phyloP scores from a whole-genome alignment of 2,888 invertebrate species.

The Entomobrya multifasciata region DNA sequence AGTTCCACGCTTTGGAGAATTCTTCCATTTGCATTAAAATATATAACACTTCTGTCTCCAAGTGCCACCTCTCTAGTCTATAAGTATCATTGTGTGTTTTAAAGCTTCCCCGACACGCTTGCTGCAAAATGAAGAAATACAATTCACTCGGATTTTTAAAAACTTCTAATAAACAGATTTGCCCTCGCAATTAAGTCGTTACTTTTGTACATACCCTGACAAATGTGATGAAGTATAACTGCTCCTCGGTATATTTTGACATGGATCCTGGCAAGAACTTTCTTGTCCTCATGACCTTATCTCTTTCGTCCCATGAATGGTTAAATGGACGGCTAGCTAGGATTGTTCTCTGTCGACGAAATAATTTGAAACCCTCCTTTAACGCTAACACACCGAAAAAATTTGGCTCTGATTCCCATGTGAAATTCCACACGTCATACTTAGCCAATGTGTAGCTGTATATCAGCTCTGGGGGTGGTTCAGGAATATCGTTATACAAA shows the following conservation, averaged over 20 bases:
- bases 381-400: slow-evolving; percentile 16
- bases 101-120: slow-evolving; percentile 24
- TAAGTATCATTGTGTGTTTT: neutral
- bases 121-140: no score
- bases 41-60: neutral
- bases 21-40: slow-evolving; percentile 16
- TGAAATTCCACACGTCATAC: neutral
- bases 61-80: neutral
- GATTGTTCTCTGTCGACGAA: neutral
- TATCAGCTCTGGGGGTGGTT: neutral
- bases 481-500: no score
- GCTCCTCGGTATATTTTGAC: slow-evolving; percentile 48
- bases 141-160: no score
- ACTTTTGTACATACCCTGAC: no score
- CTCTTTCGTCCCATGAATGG: neutral
- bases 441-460: neutral
- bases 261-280: slow-evolving; percentile 4
- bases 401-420: neutral
- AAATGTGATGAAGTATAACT: slow-evolving; percentile 53
- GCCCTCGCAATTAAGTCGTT: no score
- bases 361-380: slow-evolving; percentile 4
- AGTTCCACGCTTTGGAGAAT: slow-evolving; percentile 4
- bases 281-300: neutral
- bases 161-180: no score
- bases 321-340: neutral